Evolutionary conservation across 2,797 vertebrate species (phyloP).

Genomic region (Bufotes viridis): DNA sequence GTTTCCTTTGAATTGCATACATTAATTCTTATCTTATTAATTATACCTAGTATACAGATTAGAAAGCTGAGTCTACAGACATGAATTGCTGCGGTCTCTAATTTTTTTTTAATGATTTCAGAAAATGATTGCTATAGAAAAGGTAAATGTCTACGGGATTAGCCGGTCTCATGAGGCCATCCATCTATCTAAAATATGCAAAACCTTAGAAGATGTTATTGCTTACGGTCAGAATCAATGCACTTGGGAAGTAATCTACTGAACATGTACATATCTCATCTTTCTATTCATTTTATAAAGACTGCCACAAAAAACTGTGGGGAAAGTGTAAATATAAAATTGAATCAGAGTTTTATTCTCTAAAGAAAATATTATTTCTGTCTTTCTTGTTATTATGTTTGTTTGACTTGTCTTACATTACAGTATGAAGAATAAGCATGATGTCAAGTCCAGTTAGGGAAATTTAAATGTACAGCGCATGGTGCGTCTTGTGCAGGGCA

Average conservation of each 20-base stretch:
- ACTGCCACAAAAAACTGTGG: neutral
- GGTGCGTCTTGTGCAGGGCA: neutral
- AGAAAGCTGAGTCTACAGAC: neutral
- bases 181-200: neutral
- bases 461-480: neutral
- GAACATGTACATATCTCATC: slow-evolving; percentile 34
- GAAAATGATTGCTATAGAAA: neutral
- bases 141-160: slow-evolving; percentile 10
- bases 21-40: neutral
- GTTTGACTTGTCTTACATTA: neutral
- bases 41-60: neutral
- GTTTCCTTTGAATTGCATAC: too few species aligned
- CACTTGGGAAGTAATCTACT: slow-evolving; percentile 23
- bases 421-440: neutral
- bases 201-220: slow-evolving; percentile 2
- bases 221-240: slow-evolving; percentile 16
- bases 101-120: neutral
- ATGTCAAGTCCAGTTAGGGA: neutral
- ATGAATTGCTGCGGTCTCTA: neutral
- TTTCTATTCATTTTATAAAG: slow-evolving; percentile 5
- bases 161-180: neutral
- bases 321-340: slow-evolving; percentile 12
- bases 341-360: neutral
- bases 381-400: neutral
- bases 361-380: slow-evolving; percentile 3